Evolutionary conservation across 1,140 invertebrate genomes (phyloP).

Genomic region (Brachionus koreanus): DNA sequence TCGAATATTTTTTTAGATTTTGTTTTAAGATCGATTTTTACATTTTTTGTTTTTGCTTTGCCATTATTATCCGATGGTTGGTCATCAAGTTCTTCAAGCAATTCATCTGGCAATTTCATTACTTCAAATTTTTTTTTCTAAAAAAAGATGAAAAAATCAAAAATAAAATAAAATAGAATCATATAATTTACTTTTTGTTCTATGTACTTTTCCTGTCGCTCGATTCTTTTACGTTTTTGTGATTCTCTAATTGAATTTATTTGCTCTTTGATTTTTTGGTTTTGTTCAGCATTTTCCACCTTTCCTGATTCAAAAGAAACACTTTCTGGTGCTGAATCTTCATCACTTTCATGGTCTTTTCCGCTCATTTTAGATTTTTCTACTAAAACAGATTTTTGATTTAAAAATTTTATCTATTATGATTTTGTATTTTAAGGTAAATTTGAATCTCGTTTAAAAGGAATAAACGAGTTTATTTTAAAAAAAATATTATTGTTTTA

Average conservation of each 20-base stretch:
- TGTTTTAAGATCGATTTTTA: neutral
- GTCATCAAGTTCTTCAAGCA: neutral
- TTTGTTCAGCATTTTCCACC: neutral
- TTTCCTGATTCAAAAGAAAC: constrained; percentile 14
- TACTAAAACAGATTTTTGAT: neutral
- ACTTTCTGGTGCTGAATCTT: constrained; percentile 8
- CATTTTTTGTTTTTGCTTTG: neutral
- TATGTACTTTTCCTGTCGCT: constrained; percentile 20
- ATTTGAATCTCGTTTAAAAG: neutral
- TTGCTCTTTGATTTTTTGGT: constrained; percentile 11
- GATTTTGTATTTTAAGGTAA: neutral
- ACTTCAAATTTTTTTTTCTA: constrained; percentile 23
- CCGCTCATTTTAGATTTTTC: neutral
- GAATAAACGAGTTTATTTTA: neutral
- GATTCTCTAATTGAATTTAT: constrained; percentile 25
- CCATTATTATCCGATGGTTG: neutral
- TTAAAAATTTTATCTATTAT: neutral
- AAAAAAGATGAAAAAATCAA: neutral
- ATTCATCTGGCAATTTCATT: neutral
- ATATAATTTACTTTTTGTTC: neutral
- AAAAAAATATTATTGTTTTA: neutral
- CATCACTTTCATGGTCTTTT: neutral
- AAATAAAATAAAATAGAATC: neutral
- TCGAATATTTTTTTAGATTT: constrained; percentile 25
- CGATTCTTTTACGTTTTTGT: constrained; percentile 6